Percentiles rank a stretch among this genome's conserved stretches.
Evolutionary conservation across 2,797 vertebrate species (phyloP).

Genomic region (Sciaenops ocellatus): DNA sequence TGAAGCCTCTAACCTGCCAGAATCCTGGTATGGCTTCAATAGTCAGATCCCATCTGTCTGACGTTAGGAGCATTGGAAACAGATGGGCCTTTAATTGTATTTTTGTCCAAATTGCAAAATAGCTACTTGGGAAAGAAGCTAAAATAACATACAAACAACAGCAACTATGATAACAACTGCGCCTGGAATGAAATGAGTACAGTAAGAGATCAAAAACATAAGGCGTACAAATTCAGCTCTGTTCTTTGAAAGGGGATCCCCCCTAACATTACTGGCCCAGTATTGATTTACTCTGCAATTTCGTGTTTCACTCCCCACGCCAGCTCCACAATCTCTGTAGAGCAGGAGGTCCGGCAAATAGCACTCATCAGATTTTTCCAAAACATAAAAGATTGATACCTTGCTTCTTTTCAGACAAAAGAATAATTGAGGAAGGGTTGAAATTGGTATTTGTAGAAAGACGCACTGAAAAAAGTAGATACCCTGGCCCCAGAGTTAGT

Average conservation of each 20-base stretch:
- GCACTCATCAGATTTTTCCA: slow-evolving; percentile 84
- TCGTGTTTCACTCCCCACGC: slow-evolving; percentile 85
- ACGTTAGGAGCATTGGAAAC: slow-evolving; percentile 96
- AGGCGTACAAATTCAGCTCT: slow-evolving; percentile 89
- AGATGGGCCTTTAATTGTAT: slow-evolving; percentile 99
- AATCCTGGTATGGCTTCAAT: slow-evolving; percentile 93
- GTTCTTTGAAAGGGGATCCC: slow-evolving; percentile 91
- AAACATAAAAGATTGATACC: slow-evolving; percentile 90
- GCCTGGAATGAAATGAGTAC: slow-evolving; percentile 93
- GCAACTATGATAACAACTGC: slow-evolving; percentile 98
- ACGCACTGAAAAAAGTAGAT: slow-evolving; percentile 76
- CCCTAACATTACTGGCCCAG: slow-evolving; percentile 86
- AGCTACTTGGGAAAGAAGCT: slow-evolving; percentile 98
- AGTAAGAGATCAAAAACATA: slow-evolving; percentile 91
- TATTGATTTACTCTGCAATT: slow-evolving; percentile 95
- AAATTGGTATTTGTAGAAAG: slow-evolving; percentile 85
- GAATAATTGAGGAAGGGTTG: slow-evolving; percentile 80
- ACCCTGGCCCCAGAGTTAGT: slow-evolving; percentile 75
- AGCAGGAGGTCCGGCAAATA: slow-evolving; percentile 86
- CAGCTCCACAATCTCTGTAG: slow-evolving; percentile 85
- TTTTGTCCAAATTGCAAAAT: slow-evolving; percentile 99
- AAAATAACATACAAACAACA: slow-evolving; percentile 99
- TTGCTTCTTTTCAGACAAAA: slow-evolving; percentile 82
- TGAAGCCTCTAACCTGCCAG: slow-evolving; percentile 87
- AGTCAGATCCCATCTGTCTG: slow-evolving; percentile 92